Conservation (phyloP, 2,888 invertebrate species). For the Himalopsyche tibetana region DNA sequence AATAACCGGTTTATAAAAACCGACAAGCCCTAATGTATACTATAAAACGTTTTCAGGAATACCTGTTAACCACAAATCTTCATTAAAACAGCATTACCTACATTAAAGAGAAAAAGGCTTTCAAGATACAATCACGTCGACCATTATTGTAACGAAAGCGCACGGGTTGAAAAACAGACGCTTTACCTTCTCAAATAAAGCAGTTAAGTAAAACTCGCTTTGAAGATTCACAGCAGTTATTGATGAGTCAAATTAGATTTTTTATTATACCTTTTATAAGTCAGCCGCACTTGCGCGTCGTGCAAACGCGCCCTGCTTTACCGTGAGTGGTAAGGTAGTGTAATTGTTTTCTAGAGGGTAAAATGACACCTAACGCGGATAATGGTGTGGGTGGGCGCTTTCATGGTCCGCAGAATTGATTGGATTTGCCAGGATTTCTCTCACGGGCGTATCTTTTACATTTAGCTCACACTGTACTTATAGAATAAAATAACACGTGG, state of each 20-base stretch:
- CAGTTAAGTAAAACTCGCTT: no score
- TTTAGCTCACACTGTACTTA: background rate
- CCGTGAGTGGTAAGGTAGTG: conserved; percentile 46
- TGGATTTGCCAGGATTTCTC: conserved; percentile 62
- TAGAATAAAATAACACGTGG: conserved; percentile 25
- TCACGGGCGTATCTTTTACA: conserved; percentile 23
- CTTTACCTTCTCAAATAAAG: no score
- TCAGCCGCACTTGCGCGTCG: conserved; percentile 11
- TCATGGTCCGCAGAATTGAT: conserved; percentile 62
- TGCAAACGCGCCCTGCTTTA: background rate
- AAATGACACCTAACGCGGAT: conserved; percentile 63
- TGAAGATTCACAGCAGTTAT: no score
- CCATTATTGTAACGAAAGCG: no score
- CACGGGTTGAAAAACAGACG: no score
- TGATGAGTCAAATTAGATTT: background rate
- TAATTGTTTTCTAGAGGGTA: conserved; percentile 65
- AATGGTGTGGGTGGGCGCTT: conserved; percentile 54
- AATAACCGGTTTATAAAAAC: no score
- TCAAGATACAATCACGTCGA: no score
- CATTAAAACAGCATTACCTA: no score
- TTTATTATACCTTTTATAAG: background rate
- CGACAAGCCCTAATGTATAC: no score
- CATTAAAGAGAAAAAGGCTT: no score
- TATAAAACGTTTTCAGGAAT: no score
- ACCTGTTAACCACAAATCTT: no score